Percentiles rank a stretch among this genome's conserved stretches.
These are phyloP conservation scores for Eristalis tenax DNA, from an alignment of 2,888 invertebrate genomes.

Conservation along the genomic window DNA sequence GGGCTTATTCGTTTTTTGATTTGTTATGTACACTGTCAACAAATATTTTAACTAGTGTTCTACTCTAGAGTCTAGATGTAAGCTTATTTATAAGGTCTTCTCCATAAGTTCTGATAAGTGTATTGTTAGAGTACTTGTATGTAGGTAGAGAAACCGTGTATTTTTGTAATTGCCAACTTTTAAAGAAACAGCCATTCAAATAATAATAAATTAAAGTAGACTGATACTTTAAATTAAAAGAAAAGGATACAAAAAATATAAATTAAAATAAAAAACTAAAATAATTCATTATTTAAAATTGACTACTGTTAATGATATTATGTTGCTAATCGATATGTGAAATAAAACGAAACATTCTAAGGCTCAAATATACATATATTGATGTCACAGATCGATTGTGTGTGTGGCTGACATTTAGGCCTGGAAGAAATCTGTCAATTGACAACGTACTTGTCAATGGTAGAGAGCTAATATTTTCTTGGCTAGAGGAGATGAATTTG, in stretches of 20 bases:
- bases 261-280: neutral
- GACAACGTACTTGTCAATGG: no score
- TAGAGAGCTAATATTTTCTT: no score
- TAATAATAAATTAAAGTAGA: conserved; percentile 39
- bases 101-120: neutral
- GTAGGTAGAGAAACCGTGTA: neutral
- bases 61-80: neutral
- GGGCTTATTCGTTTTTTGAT: conserved; percentile 1
- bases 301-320: neutral
- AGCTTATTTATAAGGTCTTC: conserved; percentile 14
- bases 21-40: conserved; percentile 15
- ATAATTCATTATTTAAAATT: neutral
- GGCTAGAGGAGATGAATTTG: no score
- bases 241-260: no score
- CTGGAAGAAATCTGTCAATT: no score
- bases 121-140: neutral
- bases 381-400: no score
- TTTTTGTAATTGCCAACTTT: neutral
- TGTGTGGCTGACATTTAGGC: no score
- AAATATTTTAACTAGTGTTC: conserved; percentile 38
- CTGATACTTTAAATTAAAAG: conserved; percentile 42
- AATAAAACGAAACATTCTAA: neutral
- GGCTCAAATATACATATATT: no score
- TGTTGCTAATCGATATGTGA: neutral
- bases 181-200: conserved; percentile 33